phyloP scores from a whole-genome alignment of 2,797 vertebrate species.

The Gallinago stenura region DNA sequence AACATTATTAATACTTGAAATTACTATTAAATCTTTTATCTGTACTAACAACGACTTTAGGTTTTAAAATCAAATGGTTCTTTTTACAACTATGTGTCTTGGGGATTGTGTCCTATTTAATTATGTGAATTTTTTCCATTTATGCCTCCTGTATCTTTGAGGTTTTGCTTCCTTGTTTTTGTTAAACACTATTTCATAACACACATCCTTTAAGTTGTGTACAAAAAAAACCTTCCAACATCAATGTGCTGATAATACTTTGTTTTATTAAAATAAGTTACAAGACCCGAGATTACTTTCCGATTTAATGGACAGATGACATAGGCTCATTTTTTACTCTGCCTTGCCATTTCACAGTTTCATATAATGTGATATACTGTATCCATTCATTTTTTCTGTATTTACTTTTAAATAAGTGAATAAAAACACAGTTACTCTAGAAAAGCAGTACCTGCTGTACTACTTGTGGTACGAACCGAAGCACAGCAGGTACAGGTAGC shows the following conservation, averaged over 20 bases:
- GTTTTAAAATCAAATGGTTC: background rate
- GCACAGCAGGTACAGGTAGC: background rate
- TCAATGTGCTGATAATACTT: background rate
- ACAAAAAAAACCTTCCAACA: constrained; percentile 3
- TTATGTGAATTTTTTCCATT: background rate
- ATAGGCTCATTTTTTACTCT: background rate
- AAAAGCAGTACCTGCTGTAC: background rate
- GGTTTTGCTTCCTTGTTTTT: background rate
- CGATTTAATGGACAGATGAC: constrained; percentile 20
- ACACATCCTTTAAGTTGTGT: background rate
- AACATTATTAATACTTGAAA: background rate
- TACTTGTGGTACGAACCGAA: background rate
- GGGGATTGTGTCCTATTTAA: background rate
- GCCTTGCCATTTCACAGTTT: constrained; percentile 45
- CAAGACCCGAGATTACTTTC: background rate
- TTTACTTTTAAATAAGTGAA: constrained; percentile 17
- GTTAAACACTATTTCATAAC: background rate
- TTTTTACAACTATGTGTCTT: background rate
- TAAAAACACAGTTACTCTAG: background rate
- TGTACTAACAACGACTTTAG: background rate
- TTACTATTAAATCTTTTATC: background rate
- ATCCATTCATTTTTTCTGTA: background rate
- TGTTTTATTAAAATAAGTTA: constrained; percentile 63
- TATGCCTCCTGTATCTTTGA: background rate
- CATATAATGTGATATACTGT: background rate